These are phyloP conservation scores for Dromiciops gliroides DNA, from an alignment of 2,113 vertebrate species.

Conservation along the genomic window DNA sequence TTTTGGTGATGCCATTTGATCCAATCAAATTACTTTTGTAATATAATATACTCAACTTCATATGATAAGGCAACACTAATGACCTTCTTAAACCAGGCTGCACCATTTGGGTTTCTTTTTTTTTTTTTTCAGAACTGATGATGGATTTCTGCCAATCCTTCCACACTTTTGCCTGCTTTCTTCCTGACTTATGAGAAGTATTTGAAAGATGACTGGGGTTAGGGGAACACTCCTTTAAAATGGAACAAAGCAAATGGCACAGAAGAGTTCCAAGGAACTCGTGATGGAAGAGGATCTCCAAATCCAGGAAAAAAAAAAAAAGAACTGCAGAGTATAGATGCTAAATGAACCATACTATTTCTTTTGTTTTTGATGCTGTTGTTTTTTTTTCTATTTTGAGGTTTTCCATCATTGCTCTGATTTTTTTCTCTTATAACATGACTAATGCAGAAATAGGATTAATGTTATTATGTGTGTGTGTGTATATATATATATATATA, in stretches of 20 bases:
- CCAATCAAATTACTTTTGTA: neutral
- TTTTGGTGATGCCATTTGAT: neutral
- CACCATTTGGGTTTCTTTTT: neutral
- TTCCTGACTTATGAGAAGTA: slow-evolving; percentile 55
- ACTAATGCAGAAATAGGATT: too few relatives aligned
- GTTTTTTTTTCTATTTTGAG: too few relatives aligned
- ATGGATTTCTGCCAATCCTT: slow-evolving; percentile 47
- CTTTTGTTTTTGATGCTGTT: too few relatives aligned
- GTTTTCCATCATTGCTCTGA: too few relatives aligned
- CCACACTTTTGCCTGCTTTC: slow-evolving; percentile 33
- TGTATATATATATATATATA: too few relatives aligned
- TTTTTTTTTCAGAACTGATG: neutral
- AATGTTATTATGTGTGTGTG: too few relatives aligned
- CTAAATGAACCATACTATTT: too few relatives aligned
- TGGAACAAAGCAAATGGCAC: slow-evolving; percentile 44
- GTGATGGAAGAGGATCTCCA: too few relatives aligned
- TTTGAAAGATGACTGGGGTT: slow-evolving; percentile 60
- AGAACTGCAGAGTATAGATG: too few relatives aligned
- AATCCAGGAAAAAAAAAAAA: too few relatives aligned
- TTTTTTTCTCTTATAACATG: too few relatives aligned
- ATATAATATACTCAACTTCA: neutral
- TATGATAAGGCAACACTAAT: neutral
- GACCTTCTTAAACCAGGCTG: neutral
- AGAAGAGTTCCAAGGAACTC: too few relatives aligned
- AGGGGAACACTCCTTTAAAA: neutral